phyloP scores from a whole-genome alignment of 2,888 invertebrate genomes.

The Cistogaster globosa region DNA sequence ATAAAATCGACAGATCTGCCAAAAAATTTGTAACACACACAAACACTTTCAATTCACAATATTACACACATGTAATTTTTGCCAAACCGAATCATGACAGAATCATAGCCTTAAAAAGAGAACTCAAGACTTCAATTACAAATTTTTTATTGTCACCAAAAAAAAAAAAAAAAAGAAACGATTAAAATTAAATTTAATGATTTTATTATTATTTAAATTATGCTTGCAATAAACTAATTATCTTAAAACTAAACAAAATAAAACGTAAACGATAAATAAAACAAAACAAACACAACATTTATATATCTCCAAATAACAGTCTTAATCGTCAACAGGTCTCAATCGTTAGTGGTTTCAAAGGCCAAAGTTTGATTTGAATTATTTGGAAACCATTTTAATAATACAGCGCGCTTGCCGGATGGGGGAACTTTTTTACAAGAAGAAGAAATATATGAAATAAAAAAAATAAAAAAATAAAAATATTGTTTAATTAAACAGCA shows the following conservation, averaged over 20 bases:
- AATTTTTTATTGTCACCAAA: too few relatives aligned
- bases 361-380: constrained; percentile 70
- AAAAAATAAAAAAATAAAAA: background rate
- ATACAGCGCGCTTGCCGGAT: constrained; percentile 72
- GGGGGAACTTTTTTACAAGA: constrained; percentile 3
- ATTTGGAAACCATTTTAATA: constrained; percentile 74
- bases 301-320: constrained; percentile 12
- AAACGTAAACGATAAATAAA: constrained; percentile 32
- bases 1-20: too few relatives aligned
- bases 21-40: too few relatives aligned
- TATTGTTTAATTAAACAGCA: background rate
- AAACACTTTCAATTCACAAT: too few relatives aligned
- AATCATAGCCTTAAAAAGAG: too few relatives aligned
- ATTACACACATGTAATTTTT: too few relatives aligned
- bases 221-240: background rate
- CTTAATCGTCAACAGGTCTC: background rate
- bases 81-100: too few relatives aligned
- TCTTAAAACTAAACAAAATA: constrained; percentile 18
- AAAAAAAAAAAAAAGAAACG: background rate
- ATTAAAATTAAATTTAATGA: too few relatives aligned
- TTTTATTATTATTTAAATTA: background rate
- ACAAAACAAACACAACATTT: background rate
- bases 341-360: constrained; percentile 61
- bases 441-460: constrained; percentile 1
- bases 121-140: too few relatives aligned